Evolutionary conservation across 2,888 invertebrate genomes (phyloP).

Genomic region (Deilephila elpenor): DNA sequence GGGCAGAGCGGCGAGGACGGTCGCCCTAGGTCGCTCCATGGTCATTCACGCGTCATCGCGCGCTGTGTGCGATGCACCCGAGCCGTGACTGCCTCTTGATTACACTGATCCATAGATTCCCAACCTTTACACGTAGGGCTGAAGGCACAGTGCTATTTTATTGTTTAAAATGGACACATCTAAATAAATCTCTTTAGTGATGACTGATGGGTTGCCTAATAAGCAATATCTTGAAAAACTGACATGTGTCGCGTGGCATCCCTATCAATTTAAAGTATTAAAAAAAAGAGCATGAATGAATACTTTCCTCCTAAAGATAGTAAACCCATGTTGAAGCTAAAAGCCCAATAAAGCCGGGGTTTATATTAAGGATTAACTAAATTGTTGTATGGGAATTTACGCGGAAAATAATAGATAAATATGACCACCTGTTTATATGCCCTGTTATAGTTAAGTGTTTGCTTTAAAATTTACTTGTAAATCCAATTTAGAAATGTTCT

Average conservation of each 20-base stretch:
- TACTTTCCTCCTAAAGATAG: too few relatives aligned
- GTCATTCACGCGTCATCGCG: slow-evolving; percentile 77
- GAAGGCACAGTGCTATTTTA: background rate
- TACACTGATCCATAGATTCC: slow-evolving; percentile 18
- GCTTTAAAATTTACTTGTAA: too few relatives aligned
- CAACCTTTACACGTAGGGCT: slow-evolving; percentile 6
- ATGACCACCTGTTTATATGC: too few relatives aligned
- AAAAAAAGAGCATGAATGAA: too few relatives aligned
- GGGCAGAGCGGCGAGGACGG: slow-evolving; percentile 68
- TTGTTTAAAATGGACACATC: background rate
- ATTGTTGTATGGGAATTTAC: too few relatives aligned
- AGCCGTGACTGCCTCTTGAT: slow-evolving; percentile 48
- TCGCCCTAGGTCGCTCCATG: slow-evolving; percentile 74
- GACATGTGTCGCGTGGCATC: background rate
- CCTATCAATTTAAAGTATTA: background rate
- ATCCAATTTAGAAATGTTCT: too few relatives aligned
- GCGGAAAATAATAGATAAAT: too few relatives aligned
- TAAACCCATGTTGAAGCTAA: too few relatives aligned
- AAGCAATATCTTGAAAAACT: background rate
- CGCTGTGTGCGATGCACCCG: slow-evolving; percentile 50
- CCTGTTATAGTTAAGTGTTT: too few relatives aligned
- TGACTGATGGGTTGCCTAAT: background rate
- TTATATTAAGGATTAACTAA: too few relatives aligned
- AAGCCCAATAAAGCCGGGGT: too few relatives aligned
- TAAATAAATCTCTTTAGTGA: background rate